Evolutionary conservation across 2,113 vertebrate species (phyloP).

Genomic region (Pyxicephalus adspersus): DNA sequence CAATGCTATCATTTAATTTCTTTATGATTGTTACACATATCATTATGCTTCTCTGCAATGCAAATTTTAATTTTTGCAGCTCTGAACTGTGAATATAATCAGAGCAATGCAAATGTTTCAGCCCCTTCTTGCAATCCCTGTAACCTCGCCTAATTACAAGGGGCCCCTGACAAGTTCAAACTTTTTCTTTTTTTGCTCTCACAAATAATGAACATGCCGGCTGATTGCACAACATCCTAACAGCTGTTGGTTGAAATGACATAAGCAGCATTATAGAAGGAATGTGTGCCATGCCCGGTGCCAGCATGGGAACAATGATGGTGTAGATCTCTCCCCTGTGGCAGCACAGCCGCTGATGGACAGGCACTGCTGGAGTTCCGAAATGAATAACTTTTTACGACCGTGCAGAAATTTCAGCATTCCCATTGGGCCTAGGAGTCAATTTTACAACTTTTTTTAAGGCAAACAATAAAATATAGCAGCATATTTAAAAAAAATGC

Average conservation of each 20-base stretch:
- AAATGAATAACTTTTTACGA: not conserved
- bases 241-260: slow-evolving; percentile 34
- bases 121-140: not conserved
- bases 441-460: too few species aligned
- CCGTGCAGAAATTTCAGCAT: too few species aligned
- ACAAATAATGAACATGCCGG: slow-evolving; percentile 2
- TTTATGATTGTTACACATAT: too few species aligned
- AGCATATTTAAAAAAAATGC: too few species aligned
- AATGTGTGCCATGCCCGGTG: not conserved
- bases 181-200: not conserved
- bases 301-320: slow-evolving; percentile 28
- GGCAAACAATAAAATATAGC: too few species aligned
- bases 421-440: too few species aligned
- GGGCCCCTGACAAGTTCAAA: not conserved
- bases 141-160: slow-evolving; percentile 3
- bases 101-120: not conserved
- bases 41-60: too few species aligned
- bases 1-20: too few species aligned
- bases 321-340: slow-evolving; percentile 10
- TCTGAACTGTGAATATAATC: not conserved
- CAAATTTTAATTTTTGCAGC: slow-evolving; percentile 6
- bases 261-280: slow-evolving; percentile 16
- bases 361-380: slow-evolving; percentile 19
- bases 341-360: slow-evolving; percentile 10
- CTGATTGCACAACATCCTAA: slow-evolving; percentile 10